Evolutionary conservation across 2,113 vertebrate genomes (phyloP), one percentile per base, ranked within the genome.

Genomic region (Vulpes lagopus): DNA sequence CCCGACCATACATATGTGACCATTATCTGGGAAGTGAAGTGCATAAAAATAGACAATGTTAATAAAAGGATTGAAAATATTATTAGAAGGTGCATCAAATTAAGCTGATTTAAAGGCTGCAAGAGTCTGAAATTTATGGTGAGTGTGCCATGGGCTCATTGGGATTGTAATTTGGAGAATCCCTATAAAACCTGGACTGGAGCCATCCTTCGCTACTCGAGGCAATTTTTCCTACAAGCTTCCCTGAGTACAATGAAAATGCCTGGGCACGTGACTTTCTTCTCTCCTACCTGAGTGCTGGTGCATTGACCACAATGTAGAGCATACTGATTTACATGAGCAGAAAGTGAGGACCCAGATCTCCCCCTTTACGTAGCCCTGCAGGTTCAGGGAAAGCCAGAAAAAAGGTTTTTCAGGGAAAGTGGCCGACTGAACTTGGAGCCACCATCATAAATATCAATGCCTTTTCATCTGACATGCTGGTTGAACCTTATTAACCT

Each of bases 401-500:
- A n/a, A 10, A 74, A 94, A 30, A 96, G 32, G 11, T 8, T 78
- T 73, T 62, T 30, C 55, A 30, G 62, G 27, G 35, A 92, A 43
- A 82, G 25, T 11, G 4, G 10, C 20, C 14, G 92, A 22, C 10
- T 83, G 59, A 95, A 65, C 71, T 87, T 35, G 27, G 91, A 86
- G 69, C 17, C 25, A 35, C 78, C 65, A 3, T 81, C 53, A 35
- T 96, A 94, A 97, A 96, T 90, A 97, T 35, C 95, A 43, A 1
- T 93, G 87, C 23, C 79, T 91, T 93, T 90, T 96, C 94, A 95
- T 91, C 83, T 80, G 65, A 82, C 30, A n/a, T 30, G 35, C 73
- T 67, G 69, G 32, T 73, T 97, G 93, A 97, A 97, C 67, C 74
- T 96, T 95, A 97, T 96, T 98, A 97, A 97, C 91, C 96, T 93